Base-by-base conservation (phyloP, 2,113 vertebrate species). In the Ramphastos sulfuratus region DNA sequence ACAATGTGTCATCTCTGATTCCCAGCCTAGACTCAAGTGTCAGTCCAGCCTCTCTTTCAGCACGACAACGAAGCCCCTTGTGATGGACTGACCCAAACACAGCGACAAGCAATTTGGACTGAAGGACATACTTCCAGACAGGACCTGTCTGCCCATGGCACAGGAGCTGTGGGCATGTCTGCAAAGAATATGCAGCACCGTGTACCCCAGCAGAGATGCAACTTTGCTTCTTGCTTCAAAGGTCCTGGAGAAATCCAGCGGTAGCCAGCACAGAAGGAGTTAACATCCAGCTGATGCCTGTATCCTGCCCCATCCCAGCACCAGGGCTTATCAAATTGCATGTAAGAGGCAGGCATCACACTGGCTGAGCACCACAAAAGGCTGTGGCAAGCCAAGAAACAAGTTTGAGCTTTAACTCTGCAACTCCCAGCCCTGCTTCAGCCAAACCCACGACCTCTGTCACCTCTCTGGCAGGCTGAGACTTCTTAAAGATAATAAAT, bases 311-410 rank as follows among this genome's bases (percentile, higher is more conserved):
- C 1, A 9, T 94, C 91, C 91, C 92, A 92, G 89, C 94, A 95
- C 92, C 94, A 77, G 78, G 42, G 92, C 93, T 96, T 93, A 96
- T 96, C 94, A 66, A 80, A 79, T 93, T 91, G 94, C 92, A 89
- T 59, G 84, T 33, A 24, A 33, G 74, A 42, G 54, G 70, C 83
- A 94, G 85, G 92, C 92, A 86, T 84, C 84, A 65, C 81, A 61
- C 15, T 3, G 30, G 25, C 85, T 90, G 88, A 96, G 93, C 93
- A 95, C 90, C 94, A 95, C 90, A 94, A 96, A 95, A 90, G 67
- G 92, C 56, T 1, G 7, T 6, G 55, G 82, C 75, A 91, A 94
- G 89, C 94, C 91, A 95, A 94, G 89, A 93, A 89, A 93, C 87
- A 85, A 95, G 84, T 93, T 48, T 48, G 60, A 87, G 91, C 78